These are phyloP conservation scores for Pherbina coryleti DNA, from an alignment of 2,888 invertebrate genomes.

Conservation along the genomic window DNA sequence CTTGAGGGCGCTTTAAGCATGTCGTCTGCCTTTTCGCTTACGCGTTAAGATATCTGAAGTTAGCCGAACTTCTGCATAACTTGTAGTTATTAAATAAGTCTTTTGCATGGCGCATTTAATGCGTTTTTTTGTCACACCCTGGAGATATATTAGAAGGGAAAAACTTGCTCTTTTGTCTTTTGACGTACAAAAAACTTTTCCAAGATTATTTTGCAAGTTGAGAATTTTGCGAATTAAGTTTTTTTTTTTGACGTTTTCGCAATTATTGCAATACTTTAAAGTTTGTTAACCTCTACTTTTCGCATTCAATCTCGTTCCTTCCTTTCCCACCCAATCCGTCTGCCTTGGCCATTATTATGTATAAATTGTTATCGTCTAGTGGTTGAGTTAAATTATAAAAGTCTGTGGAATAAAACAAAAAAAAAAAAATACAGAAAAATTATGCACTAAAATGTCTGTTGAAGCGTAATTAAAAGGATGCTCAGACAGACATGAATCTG, in stretches of 20 bases:
- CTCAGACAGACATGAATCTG: not conserved
- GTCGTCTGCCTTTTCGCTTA: too few relatives aligned
- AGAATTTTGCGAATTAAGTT: not conserved
- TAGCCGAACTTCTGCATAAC: too few relatives aligned
- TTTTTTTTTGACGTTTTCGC: not conserved
- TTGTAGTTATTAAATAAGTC: too few relatives aligned
- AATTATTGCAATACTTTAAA: conserved; percentile 1
- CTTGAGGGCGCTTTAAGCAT: too few relatives aligned
- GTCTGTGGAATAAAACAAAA: not conserved
- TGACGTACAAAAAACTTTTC: too few relatives aligned
- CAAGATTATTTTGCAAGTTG: not conserved
- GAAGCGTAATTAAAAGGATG: conserved; percentile 58
- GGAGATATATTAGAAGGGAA: not conserved
- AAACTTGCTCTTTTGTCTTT: not conserved
- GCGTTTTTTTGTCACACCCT: not conserved
- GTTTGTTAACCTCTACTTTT: conserved; percentile 13
- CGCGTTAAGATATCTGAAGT: too few relatives aligned
- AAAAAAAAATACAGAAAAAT: conserved; percentile 42
- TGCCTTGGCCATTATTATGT: not conserved
- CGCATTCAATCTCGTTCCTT: not conserved
- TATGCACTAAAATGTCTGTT: conserved; percentile 61
- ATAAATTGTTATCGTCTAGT: conserved; percentile 1
- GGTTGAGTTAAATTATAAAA: conserved; percentile 15
- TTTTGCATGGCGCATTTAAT: not conserved
- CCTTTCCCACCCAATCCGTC: not conserved